Evolutionary conservation across 2,888 invertebrate species (phyloP).

Genomic region (Epinotia nisella): DNA sequence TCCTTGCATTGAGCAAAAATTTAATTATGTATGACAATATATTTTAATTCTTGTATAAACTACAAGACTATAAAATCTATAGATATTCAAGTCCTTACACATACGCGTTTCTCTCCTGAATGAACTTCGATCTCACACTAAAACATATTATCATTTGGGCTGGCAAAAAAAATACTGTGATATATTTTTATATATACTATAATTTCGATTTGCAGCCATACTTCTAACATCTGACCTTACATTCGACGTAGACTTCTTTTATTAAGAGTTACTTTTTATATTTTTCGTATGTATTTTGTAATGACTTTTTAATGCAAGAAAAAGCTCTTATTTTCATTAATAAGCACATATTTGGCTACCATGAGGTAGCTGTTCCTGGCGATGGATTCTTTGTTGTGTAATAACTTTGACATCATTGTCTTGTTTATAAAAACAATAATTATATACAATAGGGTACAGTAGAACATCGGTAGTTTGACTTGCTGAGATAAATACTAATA

Average conservation of each 20-base stretch:
- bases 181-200: slow-evolving; percentile 79
- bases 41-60: slow-evolving; percentile 7
- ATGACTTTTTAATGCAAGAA: slow-evolving; percentile 33
- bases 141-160: slow-evolving; percentile 65
- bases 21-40: not conserved
- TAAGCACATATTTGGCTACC: slow-evolving; percentile 60
- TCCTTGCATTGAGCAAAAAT: not conserved
- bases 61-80: slow-evolving; percentile 10
- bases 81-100: not conserved
- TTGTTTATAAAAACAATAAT: slow-evolving; percentile 78
- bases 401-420: slow-evolving; percentile 58
- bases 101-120: not conserved
- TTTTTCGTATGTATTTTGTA: slow-evolving; percentile 42
- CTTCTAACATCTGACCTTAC: slow-evolving; percentile 54
- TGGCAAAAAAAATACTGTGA: slow-evolving; percentile 81
- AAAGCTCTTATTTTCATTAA: slow-evolving; percentile 30
- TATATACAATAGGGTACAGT: slow-evolving; percentile 74
- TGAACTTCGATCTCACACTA: slow-evolving; percentile 58
- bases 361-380: slow-evolving; percentile 74
- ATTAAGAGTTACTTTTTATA: slow-evolving; percentile 36
- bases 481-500: slow-evolving; percentile 15
- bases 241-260: slow-evolving; percentile 61
- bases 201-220: slow-evolving; percentile 64
- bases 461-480: slow-evolving; percentile 29
- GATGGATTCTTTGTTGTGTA: slow-evolving; percentile 60